Conservation (phyloP, 2,888 invertebrate species). For the Lepas anatifera region DNA sequence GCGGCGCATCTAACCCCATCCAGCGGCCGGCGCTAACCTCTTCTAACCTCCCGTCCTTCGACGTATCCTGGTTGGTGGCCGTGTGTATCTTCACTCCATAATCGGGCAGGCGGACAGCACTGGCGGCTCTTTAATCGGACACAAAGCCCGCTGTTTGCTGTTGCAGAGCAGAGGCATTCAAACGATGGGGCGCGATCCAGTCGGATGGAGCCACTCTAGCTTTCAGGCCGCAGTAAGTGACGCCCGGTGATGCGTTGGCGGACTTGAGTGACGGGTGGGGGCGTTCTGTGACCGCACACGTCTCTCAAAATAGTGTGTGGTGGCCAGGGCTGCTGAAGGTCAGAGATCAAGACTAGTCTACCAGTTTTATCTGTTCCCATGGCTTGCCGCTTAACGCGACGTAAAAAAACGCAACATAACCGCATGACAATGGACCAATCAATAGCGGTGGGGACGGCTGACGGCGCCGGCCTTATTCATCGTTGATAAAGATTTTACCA, state of each 20-base stretch:
- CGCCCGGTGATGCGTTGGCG: too few relatives aligned
- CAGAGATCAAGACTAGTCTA: neutral
- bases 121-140: neutral
- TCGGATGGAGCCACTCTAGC: too few relatives aligned
- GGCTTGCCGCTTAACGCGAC: neutral
- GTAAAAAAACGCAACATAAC: neutral
- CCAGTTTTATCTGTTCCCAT: neutral
- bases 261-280: too few relatives aligned
- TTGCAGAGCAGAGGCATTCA: too few relatives aligned
- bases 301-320: too few relatives aligned
- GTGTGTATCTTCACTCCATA: neutral
- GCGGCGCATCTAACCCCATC: neutral
- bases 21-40: neutral
- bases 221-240: too few relatives aligned
- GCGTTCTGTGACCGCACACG: too few relatives aligned
- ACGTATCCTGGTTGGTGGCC: constrained; percentile 6
- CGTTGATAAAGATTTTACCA: neutral
- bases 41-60: constrained; percentile 7
- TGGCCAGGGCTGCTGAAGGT: too few relatives aligned
- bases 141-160: too few relatives aligned
- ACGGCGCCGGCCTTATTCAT: neutral
- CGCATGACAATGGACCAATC: neutral
- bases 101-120: neutral
- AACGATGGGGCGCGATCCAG: too few relatives aligned
- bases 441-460: neutral